Percentiles rank a stretch among this genome's conserved stretches.
These are phyloP conservation scores for Cynocephalus volans DNA, from an alignment of 2,113 vertebrate genomes.

Conservation along the genomic window DNA sequence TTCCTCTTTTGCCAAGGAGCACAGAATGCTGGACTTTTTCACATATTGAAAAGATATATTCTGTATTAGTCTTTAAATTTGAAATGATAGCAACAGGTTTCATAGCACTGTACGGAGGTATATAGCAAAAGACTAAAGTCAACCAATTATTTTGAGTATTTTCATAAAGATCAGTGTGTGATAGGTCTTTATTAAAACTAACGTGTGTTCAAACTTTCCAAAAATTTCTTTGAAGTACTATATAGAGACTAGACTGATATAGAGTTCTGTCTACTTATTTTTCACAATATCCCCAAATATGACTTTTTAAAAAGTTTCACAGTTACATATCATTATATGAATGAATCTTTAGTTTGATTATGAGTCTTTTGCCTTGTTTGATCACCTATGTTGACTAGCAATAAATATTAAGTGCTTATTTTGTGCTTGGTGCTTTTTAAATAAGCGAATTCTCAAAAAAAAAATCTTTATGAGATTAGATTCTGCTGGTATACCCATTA, in stretches of 20 bases:
- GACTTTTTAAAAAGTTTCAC: not conserved
- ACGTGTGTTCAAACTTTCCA: not conserved
- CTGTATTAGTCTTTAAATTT: constrained; percentile 38
- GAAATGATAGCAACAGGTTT: constrained; percentile 25
- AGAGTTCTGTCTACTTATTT: constrained; percentile 28
- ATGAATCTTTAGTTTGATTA: constrained; percentile 38
- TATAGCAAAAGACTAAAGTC: not conserved
- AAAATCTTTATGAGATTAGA: not conserved
- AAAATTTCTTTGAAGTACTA: constrained; percentile 33
- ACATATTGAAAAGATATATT: not conserved
- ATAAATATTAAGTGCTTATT: not conserved
- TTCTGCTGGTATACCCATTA: not conserved
- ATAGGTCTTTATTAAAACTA: constrained; percentile 33
- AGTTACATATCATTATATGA: not conserved
- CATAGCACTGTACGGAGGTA: not conserved
- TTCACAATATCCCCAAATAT: not conserved
- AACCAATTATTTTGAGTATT: not conserved
- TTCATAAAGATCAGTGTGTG: not conserved
- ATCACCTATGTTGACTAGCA: not conserved
- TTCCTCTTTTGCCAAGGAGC: not conserved
- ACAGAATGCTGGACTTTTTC: not conserved
- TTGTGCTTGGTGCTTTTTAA: constrained; percentile 43
- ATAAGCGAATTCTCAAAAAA: not conserved
- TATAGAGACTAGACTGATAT: not conserved
- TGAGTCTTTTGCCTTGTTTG: constrained; percentile 30